Evolutionary conservation across 2,113 vertebrate genomes (phyloP).

Genomic region (Anolis carolinensis): DNA sequence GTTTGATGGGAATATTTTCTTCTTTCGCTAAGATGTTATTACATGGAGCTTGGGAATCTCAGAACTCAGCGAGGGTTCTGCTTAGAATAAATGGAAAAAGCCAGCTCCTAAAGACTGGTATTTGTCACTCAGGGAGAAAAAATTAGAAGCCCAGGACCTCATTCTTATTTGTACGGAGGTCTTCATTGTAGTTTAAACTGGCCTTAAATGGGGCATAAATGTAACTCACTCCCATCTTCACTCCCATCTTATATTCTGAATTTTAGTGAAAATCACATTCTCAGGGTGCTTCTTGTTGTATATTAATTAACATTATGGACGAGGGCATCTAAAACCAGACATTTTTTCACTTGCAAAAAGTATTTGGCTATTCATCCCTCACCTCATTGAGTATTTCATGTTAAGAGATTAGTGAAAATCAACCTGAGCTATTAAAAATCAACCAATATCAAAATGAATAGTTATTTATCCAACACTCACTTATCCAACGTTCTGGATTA

Average conservation of each 20-base stretch:
- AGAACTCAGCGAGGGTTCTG: not conserved
- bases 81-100: slow-evolving; percentile 5
- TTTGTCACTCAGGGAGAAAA: not conserved
- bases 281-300: not conserved
- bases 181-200: not conserved
- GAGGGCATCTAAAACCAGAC: slow-evolving; percentile 6
- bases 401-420: not conserved
- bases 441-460: not conserved
- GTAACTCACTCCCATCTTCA: not conserved
- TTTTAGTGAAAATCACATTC: not conserved
- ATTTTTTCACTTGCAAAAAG: not conserved
- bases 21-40: slow-evolving; percentile 26
- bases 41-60: slow-evolving; percentile 38
- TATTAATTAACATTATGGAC: not conserved
- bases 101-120: slow-evolving; percentile 1
- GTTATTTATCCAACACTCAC: not conserved
- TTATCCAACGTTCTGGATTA: no score
- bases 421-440: not conserved
- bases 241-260: not conserved
- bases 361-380: not conserved
- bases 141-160: slow-evolving; percentile 10
- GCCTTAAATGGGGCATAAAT: not conserved
- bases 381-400: not conserved
- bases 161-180: not conserved
- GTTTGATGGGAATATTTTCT: slow-evolving; percentile 14